These are phyloP conservation scores for Syngnathoides biaculeatus DNA, from an alignment of 2,113 vertebrate genomes.

Conservation along the genomic window DNA sequence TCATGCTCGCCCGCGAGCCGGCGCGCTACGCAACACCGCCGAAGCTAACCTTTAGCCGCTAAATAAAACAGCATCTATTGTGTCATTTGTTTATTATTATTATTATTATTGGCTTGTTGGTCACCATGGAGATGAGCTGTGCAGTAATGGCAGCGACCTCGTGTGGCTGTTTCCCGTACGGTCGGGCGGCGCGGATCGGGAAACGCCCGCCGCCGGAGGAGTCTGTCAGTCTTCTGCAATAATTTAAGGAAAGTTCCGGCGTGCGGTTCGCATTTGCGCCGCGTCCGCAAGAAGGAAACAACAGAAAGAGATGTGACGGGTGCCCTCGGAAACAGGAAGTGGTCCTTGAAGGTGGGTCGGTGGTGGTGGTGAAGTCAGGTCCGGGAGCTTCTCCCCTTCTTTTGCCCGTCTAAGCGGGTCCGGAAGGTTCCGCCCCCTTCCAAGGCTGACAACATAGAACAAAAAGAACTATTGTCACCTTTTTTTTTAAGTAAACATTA, in stretches of 20 bases:
- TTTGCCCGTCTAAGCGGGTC: neutral
- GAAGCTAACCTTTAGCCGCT: neutral
- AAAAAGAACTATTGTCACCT: too few species aligned
- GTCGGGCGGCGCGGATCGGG: neutral
- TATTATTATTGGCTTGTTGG: neutral
- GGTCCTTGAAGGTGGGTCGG: neutral
- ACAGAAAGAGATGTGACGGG: neutral
- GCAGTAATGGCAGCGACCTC: neutral
- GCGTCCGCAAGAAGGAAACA: neutral
- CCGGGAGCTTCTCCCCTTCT: constrained; percentile 36
- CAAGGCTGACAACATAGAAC: constrained; percentile 28
- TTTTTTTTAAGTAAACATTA: too few species aligned
- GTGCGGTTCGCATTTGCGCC: neutral
- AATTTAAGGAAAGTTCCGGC: constrained; percentile 57
- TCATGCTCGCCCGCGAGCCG: too few species aligned
- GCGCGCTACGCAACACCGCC: neutral
- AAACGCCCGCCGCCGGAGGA: neutral
- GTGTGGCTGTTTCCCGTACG: neutral
- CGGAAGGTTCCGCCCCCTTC: constrained; percentile 40
- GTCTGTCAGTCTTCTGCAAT: constrained; percentile 26
- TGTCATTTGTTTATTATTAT: neutral
- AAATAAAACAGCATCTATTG: neutral
- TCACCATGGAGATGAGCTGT: neutral
- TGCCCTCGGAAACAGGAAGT: neutral
- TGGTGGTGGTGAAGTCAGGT: neutral